Evolutionary conservation across 1,140 invertebrate species (phyloP), one percentile per base, ranked within the genome.

Genomic region (Telenomus remus): DNA sequence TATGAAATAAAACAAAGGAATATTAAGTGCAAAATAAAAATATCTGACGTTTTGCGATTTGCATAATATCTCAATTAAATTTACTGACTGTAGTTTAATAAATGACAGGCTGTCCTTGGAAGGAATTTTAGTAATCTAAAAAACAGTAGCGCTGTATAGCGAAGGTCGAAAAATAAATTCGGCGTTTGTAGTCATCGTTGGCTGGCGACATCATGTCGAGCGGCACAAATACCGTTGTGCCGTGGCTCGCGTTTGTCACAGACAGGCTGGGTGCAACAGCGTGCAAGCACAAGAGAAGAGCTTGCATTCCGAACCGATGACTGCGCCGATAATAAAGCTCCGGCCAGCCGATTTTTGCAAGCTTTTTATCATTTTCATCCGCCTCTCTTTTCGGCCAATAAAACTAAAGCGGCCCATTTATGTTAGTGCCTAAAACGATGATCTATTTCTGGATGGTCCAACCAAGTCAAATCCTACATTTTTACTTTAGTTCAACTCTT

Each of bases 111-210:
- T 47, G 49, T 44, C 70, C 53, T 61, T 71, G 51, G 56, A 15
- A 53, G 47, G 61, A 70, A 76, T 76, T 55, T 76, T 33, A 57
- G 51, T 33, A 63, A 76, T 51, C 63, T 47, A 63, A 37, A 59
- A 70, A 60, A 54, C 34, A 54, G 44, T 48, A 53, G 43, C 43
- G 43, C 49, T 35, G 39, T 27, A 60, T 59, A 35, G 50, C 47
- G 69, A 78, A 78, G 76, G 70, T 65, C 65, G 75, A 71, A 59
- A 61, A 78, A 73, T 78, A 78, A 73, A 78, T 78, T 78, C 68
- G 65, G 64, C 46, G 68, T 71, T 72, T 57, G 19, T 27, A 63
- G 68, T 77, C 57, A 77, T 77, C 54, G 64, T 59, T 69, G 63
- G 57, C 60, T 73, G 75, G 75, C 75, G 75, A 78, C 76, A 61